Conservation (phyloP, 35 echinoderm and acorn worm genomes). For the Ophioderma brevispina region DNA sequence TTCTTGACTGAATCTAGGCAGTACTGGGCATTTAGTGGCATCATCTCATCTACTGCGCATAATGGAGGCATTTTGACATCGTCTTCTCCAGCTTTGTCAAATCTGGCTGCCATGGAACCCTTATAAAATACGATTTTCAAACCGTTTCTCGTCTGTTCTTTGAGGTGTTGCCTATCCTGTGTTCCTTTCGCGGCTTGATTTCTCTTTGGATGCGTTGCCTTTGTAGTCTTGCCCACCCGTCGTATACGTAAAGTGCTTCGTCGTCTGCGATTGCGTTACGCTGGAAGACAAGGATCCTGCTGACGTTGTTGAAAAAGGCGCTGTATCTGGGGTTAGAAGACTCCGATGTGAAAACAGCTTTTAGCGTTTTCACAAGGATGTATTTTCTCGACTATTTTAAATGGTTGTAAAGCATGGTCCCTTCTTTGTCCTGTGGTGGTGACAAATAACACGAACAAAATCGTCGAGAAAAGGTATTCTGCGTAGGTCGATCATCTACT, state of each 20-base stretch:
- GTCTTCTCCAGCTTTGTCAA: neutral
- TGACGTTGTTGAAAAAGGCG: neutral
- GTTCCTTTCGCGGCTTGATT: neutral
- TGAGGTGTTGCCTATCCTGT: too few relatives aligned
- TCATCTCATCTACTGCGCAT: neutral
- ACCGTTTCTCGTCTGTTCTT: too few relatives aligned
- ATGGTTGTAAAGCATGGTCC: neutral
- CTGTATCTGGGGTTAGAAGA: neutral
- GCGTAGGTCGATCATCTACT: neutral
- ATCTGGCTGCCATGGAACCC: neutral
- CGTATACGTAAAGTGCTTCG: neutral
- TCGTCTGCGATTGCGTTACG: neutral
- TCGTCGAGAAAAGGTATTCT: neutral
- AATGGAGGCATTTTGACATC: neutral
- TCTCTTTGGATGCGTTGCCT: neutral
- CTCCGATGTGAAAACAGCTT: neutral
- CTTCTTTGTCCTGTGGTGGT: neutral
- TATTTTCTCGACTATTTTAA: neutral
- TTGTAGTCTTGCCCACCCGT: neutral
- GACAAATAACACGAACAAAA: neutral
- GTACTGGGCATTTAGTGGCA: constrained; percentile 5
- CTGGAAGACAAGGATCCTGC: neutral
- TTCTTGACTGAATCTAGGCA: neutral
- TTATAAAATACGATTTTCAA: too few relatives aligned
- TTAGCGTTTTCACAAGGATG: neutral